These are phyloP conservation scores for Agrilus biguttatus DNA, from an alignment of 2,888 invertebrate genomes.

Conservation along the genomic window DNA sequence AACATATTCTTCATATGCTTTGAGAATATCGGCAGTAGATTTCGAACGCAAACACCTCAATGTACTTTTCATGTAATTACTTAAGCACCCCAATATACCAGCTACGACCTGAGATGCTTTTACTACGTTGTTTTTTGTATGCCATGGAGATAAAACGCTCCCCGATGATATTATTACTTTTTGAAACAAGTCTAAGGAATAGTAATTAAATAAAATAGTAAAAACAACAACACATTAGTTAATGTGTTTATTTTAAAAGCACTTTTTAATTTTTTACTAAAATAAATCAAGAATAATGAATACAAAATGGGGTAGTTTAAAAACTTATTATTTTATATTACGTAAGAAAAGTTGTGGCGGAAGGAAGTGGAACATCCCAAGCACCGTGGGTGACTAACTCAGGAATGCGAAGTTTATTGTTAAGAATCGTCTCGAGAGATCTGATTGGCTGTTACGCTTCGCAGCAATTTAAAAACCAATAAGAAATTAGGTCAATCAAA, in stretches of 20 bases:
- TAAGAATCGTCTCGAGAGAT: neutral
- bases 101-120: constrained; percentile 41
- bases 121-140: constrained; percentile 27
- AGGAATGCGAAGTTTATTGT: too few relatives aligned
- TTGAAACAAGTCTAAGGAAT: constrained; percentile 41
- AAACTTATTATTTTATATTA: too few relatives aligned
- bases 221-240: too few relatives aligned
- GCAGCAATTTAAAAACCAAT: neutral
- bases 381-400: too few relatives aligned
- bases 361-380: too few relatives aligned
- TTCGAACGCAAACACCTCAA: constrained; percentile 48
- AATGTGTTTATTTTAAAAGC: too few relatives aligned
- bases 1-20: constrained; percentile 40
- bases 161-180: constrained; percentile 56
- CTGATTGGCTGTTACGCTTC: neutral
- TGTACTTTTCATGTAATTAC: constrained; percentile 34
- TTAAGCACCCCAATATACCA: constrained; percentile 37
- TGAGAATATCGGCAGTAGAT: constrained; percentile 42
- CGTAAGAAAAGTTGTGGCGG: too few relatives aligned
- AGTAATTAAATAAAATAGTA: too few relatives aligned
- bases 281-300: too few relatives aligned
- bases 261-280: too few relatives aligned
- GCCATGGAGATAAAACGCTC: constrained; percentile 33
- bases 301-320: too few relatives aligned
- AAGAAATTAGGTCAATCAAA: too few relatives aligned